Percentiles rank a stretch among this genome's conserved stretches.
These are phyloP conservation scores for Luscinia megarhynchos DNA, from an alignment of 2,797 vertebrate species.

Conservation along the genomic window DNA sequence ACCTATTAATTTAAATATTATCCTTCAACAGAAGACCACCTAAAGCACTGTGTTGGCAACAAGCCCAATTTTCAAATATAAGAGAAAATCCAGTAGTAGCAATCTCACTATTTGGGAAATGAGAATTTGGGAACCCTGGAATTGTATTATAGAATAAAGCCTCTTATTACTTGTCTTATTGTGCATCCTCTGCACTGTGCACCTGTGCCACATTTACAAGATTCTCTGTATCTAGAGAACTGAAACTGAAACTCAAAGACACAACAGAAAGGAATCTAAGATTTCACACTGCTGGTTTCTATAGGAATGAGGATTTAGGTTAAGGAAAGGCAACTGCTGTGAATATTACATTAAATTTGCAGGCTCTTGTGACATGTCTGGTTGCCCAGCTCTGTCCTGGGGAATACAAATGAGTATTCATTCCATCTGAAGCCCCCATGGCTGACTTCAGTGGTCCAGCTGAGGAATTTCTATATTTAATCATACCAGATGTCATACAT, in stretches of 20 bases:
- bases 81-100: background rate
- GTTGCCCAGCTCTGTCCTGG: background rate
- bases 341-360: background rate
- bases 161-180: background rate
- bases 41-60: background rate
- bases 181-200: background rate
- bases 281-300: background rate
- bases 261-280: background rate
- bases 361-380: background rate
- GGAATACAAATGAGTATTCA: background rate
- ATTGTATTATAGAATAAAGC: background rate
- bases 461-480: slow-evolving; percentile 3
- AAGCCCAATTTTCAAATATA: background rate
- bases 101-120: background rate
- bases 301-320: background rate
- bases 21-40: background rate
- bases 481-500: background rate
- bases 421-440: background rate
- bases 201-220: background rate
- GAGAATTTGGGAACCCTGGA: background rate
- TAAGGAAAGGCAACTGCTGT: background rate
- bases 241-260: background rate
- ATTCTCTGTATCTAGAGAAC: background rate
- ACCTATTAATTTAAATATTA: background rate
- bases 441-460: background rate